Evolutionary conservation across 1,140 invertebrate species (phyloP).

Genomic region (Nomia melanderi): DNA sequence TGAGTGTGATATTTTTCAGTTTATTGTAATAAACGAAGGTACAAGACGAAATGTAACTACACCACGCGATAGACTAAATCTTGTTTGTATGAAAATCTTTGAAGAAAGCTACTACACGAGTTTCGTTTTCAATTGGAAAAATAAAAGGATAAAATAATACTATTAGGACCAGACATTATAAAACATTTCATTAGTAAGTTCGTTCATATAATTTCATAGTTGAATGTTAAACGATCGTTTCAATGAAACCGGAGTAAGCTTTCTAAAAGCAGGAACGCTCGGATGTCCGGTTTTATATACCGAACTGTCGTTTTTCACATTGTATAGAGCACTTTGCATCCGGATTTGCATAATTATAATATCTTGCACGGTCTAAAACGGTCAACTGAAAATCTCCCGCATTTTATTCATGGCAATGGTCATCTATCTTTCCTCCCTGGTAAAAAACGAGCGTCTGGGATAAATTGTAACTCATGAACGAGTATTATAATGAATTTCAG

Average conservation of each 20-base stretch:
- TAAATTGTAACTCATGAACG: slow-evolving; percentile 24
- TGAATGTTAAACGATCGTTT: slow-evolving; percentile 8
- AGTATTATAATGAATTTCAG: slow-evolving; percentile 55
- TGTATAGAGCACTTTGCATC: background rate
- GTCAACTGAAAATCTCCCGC: background rate
- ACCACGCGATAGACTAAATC: too few relatives aligned
- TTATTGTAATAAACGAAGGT: too few relatives aligned
- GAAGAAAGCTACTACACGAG: too few relatives aligned
- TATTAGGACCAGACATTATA: too few relatives aligned
- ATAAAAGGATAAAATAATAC: too few relatives aligned
- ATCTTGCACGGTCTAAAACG: slow-evolving; percentile 17
- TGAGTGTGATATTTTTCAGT: too few relatives aligned
- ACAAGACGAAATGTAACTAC: too few relatives aligned
- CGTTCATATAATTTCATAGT: slow-evolving; percentile 7
- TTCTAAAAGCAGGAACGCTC: background rate
- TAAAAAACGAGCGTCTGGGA: background rate
- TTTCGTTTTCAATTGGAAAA: too few relatives aligned
- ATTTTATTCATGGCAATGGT: slow-evolving; percentile 6
- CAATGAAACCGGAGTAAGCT: background rate
- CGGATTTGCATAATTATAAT: slow-evolving; percentile 47
- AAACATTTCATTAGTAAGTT: background rate
- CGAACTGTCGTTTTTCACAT: slow-evolving; percentile 26
- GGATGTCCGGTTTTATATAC: background rate
- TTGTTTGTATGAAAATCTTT: too few relatives aligned
- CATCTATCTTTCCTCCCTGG: slow-evolving; percentile 9